Conservation (phyloP, 2,888 invertebrate genomes). For the Rhagonycha fulva region DNA sequence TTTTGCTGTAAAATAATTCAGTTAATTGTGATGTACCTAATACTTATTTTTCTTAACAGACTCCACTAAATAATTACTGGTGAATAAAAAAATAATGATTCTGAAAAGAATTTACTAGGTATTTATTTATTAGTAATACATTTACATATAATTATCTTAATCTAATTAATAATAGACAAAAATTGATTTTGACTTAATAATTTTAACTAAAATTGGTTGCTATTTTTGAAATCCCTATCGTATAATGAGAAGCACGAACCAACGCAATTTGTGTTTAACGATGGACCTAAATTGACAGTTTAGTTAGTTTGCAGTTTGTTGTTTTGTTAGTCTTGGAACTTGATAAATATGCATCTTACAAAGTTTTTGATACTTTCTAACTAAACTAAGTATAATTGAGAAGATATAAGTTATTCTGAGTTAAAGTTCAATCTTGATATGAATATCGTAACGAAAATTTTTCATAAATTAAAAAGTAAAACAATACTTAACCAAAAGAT, state of each 20-base stretch:
- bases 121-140: too few relatives aligned
- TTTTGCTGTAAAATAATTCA: too few relatives aligned
- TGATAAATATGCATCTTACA: slow-evolving; percentile 2
- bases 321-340: slow-evolving; percentile 1
- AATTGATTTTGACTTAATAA: neutral
- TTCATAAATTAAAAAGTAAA: neutral
- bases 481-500: neutral
- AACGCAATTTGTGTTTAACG: neutral
- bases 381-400: neutral
- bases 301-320: slow-evolving; percentile 2
- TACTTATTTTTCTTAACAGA: too few relatives aligned
- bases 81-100: too few relatives aligned
- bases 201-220: neutral
- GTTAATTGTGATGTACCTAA: too few relatives aligned
- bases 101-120: too few relatives aligned
- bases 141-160: neutral
- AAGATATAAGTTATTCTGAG: neutral
- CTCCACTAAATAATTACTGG: too few relatives aligned
- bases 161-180: neutral
- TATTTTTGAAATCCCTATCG: neutral
- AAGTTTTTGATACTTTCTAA: neutral
- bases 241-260: neutral
- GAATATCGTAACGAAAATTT: neutral
- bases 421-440: neutral
- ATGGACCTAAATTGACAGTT: slow-evolving; percentile 3